These are phyloP conservation scores for Cartodere bifasciata DNA, from an alignment of 2,888 invertebrate species.

Conservation along the genomic window DNA sequence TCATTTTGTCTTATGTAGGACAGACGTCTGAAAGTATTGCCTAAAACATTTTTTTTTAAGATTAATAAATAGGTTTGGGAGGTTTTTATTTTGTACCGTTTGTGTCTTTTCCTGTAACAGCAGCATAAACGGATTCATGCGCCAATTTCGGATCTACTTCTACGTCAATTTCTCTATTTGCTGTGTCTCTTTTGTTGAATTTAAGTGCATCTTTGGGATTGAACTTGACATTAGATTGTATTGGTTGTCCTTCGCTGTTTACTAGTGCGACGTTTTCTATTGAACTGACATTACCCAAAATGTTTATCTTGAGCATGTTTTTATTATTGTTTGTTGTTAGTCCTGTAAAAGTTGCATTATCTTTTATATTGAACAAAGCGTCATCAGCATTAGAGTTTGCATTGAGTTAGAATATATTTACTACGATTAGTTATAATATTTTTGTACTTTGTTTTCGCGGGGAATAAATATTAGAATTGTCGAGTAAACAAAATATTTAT, in stretches of 20 bases:
- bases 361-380: no score
- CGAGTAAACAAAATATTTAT: no score
- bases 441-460: no score
- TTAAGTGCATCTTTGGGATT: constrained; percentile 15
- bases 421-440: no score
- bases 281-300: constrained; percentile 17
- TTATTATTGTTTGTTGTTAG: no score
- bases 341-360: no score
- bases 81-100: constrained; percentile 18
- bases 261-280: constrained; percentile 19
- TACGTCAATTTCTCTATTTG: constrained; percentile 20
- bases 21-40: constrained; percentile 22
- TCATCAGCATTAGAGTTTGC: no score
- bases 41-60: constrained; percentile 16
- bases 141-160: constrained; percentile 16
- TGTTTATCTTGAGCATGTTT: constrained; percentile 19
- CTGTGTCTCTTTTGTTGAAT: constrained; percentile 15
- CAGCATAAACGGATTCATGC: constrained; percentile 20
- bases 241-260: constrained; percentile 16
- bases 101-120: constrained; percentile 24
- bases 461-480: no score
- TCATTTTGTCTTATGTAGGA: constrained; percentile 19
- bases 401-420: no score
- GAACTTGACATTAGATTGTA: constrained; percentile 16
- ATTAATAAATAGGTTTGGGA: constrained; percentile 3